Evolutionary conservation across 1,140 invertebrate species (phyloP).

Genomic region (Caenorhabditis briggsae): DNA sequence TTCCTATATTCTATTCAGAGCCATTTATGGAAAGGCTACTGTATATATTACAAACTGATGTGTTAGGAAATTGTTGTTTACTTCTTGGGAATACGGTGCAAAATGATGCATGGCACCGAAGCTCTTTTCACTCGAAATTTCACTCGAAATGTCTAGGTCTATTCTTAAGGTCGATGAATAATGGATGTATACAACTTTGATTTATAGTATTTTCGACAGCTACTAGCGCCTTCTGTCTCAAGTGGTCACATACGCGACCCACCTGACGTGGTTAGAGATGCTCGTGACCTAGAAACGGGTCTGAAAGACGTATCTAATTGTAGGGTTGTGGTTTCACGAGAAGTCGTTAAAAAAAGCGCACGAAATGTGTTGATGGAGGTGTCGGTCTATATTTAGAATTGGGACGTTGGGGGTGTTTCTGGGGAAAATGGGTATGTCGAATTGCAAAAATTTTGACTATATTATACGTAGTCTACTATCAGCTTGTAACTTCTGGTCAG

Average conservation of each 20-base stretch:
- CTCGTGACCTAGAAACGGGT: slow-evolving; percentile 23
- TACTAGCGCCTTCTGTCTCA: neutral
- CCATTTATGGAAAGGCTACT: too few species aligned
- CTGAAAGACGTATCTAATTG: neutral
- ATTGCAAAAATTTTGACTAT: too few species aligned
- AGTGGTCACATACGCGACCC: neutral
- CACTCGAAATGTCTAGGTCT: neutral
- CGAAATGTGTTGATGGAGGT: neutral
- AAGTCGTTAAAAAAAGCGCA: slow-evolving; percentile 46
- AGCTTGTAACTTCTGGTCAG: too few species aligned
- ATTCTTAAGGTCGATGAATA: neutral
- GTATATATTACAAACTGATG: too few species aligned
- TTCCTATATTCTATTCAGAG: too few species aligned
- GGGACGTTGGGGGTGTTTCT: too few species aligned
- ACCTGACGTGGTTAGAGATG: slow-evolving; percentile 8
- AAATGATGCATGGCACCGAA: neutral
- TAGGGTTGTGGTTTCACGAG: slow-evolving; percentile 18
- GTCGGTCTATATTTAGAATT: neutral
- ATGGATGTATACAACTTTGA: slow-evolving; percentile 30
- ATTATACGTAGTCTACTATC: too few species aligned
- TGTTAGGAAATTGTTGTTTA: too few species aligned
- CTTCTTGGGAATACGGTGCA: neutral
- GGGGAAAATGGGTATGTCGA: too few species aligned
- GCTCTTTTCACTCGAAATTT: neutral
- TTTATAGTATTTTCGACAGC: neutral